A percentile compares a stretch with the other conserved stretches of the same genome.
These are phyloP conservation scores for Cryptoleucopteryx plumbea DNA, from an alignment of 2,113 vertebrate genomes.

Conservation along the genomic window DNA sequence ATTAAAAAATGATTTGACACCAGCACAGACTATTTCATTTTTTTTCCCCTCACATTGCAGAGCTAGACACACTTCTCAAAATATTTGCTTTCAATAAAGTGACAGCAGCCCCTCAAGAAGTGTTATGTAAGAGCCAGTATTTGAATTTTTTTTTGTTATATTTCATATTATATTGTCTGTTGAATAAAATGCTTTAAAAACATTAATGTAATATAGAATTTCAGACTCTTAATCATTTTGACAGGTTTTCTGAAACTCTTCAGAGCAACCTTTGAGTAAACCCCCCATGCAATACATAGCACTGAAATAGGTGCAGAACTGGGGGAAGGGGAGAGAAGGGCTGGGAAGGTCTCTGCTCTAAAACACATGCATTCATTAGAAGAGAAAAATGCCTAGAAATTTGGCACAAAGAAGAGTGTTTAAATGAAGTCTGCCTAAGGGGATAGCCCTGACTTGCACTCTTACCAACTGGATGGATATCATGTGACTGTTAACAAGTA, in stretches of 20 bases:
- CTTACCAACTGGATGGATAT: constrained; percentile 19
- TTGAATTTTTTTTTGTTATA: constrained; percentile 25
- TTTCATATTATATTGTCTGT: constrained; percentile 49
- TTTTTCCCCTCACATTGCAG: not conserved
- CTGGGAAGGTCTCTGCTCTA: constrained; percentile 17
- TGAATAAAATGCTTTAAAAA: constrained; percentile 56
- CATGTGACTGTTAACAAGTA: constrained; percentile 21
- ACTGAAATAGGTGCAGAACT: not conserved
- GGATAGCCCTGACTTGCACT: constrained; percentile 51
- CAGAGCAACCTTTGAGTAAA: not conserved
- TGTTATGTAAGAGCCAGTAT: constrained; percentile 14
- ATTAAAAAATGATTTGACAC: constrained; percentile 63
- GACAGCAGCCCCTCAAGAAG: constrained; percentile 56
- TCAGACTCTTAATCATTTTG: constrained; percentile 66
- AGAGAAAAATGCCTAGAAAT: constrained; percentile 43
- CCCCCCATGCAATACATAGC: not conserved
- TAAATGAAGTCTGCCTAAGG: constrained; percentile 47
- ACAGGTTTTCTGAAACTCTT: constrained; percentile 58
- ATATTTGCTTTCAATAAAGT: constrained; percentile 47
- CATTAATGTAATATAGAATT: constrained; percentile 57
- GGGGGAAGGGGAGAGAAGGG: not conserved
- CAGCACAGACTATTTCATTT: constrained; percentile 34
- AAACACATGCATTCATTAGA: constrained; percentile 43
- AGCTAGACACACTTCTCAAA: constrained; percentile 50
- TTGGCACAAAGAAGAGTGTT: constrained; percentile 28